These are phyloP conservation scores for Petrocephalus microphthalmus DNA, from an alignment of 2,113 vertebrate genomes.

Conservation along the genomic window DNA sequence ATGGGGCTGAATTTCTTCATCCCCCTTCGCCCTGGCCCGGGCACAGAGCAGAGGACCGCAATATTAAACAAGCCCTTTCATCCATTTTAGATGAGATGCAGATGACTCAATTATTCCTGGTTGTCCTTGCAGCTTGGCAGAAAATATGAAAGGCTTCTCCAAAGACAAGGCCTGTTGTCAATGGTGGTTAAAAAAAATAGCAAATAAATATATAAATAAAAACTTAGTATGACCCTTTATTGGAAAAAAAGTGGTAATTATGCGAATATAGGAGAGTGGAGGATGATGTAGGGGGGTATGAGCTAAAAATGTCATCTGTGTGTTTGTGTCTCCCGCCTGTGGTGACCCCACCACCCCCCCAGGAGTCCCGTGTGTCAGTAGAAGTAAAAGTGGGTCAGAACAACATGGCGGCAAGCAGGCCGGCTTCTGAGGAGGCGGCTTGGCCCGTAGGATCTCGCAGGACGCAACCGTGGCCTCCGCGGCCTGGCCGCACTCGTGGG, in stretches of 20 bases:
- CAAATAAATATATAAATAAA: not conserved
- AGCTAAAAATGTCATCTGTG: not conserved
- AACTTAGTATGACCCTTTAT: constrained; percentile 31
- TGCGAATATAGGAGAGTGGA: constrained; percentile 34
- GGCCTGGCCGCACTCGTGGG: constrained; percentile 38
- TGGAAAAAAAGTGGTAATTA: constrained; percentile 39
- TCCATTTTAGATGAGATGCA: constrained; percentile 61
- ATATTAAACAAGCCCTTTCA: constrained; percentile 51
- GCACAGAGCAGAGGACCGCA: constrained; percentile 21
- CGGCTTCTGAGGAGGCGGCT: constrained; percentile 34
- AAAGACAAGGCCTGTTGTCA: constrained; percentile 28
- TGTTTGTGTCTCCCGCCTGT: not conserved
- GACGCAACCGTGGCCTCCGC: constrained; percentile 31
- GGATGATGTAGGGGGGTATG: not conserved
- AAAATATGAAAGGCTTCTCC: constrained; percentile 45
- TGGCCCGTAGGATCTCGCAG: not conserved
- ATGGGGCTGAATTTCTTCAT: constrained; percentile 14
- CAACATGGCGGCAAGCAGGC: not conserved
- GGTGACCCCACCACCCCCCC: constrained; percentile 1
- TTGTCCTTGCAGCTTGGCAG: constrained; percentile 41
- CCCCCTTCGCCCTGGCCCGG: constrained; percentile 25
- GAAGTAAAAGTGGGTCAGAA: constrained; percentile 54
- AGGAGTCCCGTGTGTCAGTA: not conserved
- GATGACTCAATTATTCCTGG: constrained; percentile 66
- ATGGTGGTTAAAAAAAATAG: constrained; percentile 26